Evolutionary conservation across 1,140 invertebrate genomes (phyloP).

Genomic region (Drosophila truncata): DNA sequence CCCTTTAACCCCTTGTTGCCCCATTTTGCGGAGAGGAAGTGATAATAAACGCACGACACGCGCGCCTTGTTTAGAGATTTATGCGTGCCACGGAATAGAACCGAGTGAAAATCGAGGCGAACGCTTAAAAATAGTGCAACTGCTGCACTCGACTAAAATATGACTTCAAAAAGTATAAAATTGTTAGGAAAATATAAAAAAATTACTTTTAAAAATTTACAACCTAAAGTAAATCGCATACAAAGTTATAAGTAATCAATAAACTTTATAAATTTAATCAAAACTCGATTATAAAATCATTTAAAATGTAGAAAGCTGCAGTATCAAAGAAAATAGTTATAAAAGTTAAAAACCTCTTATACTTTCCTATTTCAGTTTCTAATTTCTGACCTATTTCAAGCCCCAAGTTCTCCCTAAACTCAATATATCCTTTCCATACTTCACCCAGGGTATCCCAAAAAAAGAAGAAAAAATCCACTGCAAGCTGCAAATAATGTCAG

Average conservation of each 20-base stretch:
- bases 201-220: not conserved
- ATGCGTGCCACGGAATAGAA: slow-evolving; percentile 70
- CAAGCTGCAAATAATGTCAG: slow-evolving; percentile 77
- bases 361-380: not conserved
- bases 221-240: not conserved
- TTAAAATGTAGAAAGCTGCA: not conserved
- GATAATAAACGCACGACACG: slow-evolving; percentile 80
- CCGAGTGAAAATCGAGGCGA: slow-evolving; percentile 24
- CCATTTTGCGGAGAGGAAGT: slow-evolving; percentile 61
- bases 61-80: slow-evolving; percentile 82
- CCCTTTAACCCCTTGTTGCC: slow-evolving; percentile 18
- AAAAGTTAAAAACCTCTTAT: not conserved
- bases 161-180: not conserved
- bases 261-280: not conserved
- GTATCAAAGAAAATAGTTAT: not conserved
- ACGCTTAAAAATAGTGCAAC: slow-evolving; percentile 25
- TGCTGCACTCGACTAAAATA: slow-evolving; percentile 5
- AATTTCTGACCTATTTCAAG: not conserved
- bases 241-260: not conserved
- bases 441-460: slow-evolving; percentile 14
- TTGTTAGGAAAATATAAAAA: not conserved
- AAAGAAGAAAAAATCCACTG: slow-evolving; percentile 42
- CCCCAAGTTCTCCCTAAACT: not conserved
- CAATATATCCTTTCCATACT: not conserved
- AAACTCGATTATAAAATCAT: not conserved